phyloP scores from a whole-genome alignment of 1,140 invertebrate species.

The Chymomyza costata region DNA sequence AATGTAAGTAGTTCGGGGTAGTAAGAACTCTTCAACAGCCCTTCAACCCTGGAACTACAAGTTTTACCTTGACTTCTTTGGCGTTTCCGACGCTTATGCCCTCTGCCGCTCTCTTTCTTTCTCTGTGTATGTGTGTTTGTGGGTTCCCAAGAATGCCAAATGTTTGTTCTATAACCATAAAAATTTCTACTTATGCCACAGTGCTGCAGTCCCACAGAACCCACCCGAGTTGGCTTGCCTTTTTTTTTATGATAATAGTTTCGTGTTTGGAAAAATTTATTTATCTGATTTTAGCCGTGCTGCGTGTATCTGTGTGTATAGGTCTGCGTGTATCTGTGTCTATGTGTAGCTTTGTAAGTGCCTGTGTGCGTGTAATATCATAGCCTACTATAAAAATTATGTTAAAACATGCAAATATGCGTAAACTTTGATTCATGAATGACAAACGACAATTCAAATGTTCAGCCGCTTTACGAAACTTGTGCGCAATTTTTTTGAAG shows the following conservation, averaged over 20 bases:
- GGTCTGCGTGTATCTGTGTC: constrained; percentile 1
- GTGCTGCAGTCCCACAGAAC: constrained; percentile 1
- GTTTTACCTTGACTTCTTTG: constrained; percentile 57
- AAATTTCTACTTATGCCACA: constrained; percentile 38
- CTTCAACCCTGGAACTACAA: constrained; percentile 57
- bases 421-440: constrained; percentile 72
- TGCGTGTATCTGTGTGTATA: not conserved
- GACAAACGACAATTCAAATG: constrained; percentile 31
- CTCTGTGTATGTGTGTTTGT: constrained; percentile 15
- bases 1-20: too few relatives aligned
- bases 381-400: constrained; percentile 74
- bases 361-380: constrained; percentile 34
- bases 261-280: constrained; percentile 73
- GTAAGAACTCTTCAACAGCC: constrained; percentile 58
- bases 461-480: too few relatives aligned
- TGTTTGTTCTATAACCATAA: constrained; percentile 65
- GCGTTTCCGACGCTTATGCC: constrained; percentile 25
- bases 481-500: constrained; percentile 32
- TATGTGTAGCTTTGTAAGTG: not conserved
- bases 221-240: constrained; percentile 8
- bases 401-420: constrained; percentile 75
- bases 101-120: constrained; percentile 1
- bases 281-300: constrained; percentile 58
- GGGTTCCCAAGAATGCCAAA: constrained; percentile 47
- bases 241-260: constrained; percentile 72